Evolutionary conservation across 2,797 vertebrate genomes (phyloP).

Genomic region (Sebastes minor): DNA sequence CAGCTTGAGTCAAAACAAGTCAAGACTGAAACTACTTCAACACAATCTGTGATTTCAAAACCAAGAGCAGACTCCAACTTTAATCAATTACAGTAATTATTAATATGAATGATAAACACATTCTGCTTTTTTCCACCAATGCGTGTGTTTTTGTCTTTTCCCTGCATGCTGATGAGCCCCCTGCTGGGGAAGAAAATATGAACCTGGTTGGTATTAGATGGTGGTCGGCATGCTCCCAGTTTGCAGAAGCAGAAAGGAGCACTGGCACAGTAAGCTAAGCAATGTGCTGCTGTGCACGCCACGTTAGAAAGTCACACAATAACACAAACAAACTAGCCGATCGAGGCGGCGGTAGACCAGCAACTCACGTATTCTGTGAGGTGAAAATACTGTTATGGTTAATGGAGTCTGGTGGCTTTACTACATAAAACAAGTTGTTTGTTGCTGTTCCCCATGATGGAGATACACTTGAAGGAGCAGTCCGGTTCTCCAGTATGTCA

Average conservation of each 20-base stretch:
- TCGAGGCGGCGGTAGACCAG: fast-evolving
- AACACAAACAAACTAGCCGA: too few species aligned
- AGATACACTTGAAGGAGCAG: not conserved
- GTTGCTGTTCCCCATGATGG: not conserved
- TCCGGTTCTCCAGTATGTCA: not conserved
- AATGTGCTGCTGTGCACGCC: too few species aligned
- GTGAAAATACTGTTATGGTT: too few species aligned
- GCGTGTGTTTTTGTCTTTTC: not conserved
- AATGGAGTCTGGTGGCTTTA: too few species aligned
- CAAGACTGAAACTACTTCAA: not conserved
- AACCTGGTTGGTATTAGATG: not conserved
- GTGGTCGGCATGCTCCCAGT: not conserved
- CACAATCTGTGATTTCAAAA: not conserved
- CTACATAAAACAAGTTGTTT: not conserved
- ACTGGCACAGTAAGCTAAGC: too few species aligned
- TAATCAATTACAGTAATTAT: not conserved
- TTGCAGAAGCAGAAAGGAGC: too few species aligned
- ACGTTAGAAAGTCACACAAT: too few species aligned
- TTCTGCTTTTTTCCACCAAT: not conserved
- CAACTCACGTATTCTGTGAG: too few species aligned
- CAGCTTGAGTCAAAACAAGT: not conserved
- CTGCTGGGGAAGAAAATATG: not conserved
- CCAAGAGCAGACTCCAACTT: not conserved
- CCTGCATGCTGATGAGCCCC: not conserved
- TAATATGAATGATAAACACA: not conserved